Base-by-base conservation (phyloP, 2,888 invertebrate species). In the Myopa tessellatipennis region DNA sequence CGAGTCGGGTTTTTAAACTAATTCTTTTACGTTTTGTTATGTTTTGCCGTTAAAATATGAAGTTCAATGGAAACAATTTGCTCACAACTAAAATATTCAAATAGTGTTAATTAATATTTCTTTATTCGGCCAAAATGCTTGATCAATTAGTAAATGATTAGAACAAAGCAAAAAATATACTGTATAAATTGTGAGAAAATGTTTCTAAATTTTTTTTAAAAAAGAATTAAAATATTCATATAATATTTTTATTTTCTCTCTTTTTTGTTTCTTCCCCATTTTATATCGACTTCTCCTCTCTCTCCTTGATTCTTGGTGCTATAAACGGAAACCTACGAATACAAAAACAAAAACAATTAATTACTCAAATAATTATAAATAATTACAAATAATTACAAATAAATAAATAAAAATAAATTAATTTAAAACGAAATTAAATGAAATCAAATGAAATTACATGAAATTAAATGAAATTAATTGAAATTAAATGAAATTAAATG, bases 241-340 rank as follows among this genome's bases (percentile, higher is more conserved):
- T 69, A 61, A 79, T 77, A 74, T 75, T 74, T 78, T 79, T 69
- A 38, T 71, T 73, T 77, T 79, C 72, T 68, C 38, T 68, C 38
- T 74, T 72, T 72, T 76, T 71, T 36, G 12, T 63, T 74, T 74
- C 71, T 73, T 72, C 68, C 71, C 38, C 38, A 10, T 58, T 72
- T 72, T 40, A 72, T 72, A 74, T 74, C 63, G 36, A 50, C 67
- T 67, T 34, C 60, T 55, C 52, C 74, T 16, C 60, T 69, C 69
- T 69, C 77, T 45, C 45, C 65, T 16, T 38, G 38, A 74, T 65
- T 63, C 65, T 77, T 69, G 79, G 77, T 79, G 67, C 77, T 52
- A 73, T 45, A 70, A 77, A 77, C 72, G 78, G 78, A 78, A 67
- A 71, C 67, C 36, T 60, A 77, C 71, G 14, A 55, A 71, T 36